Percentiles rank a stretch among this genome's conserved stretches.
Conservation (phyloP, 2,888 invertebrate genomes). For the Rhagophthalmus giganteus region DNA sequence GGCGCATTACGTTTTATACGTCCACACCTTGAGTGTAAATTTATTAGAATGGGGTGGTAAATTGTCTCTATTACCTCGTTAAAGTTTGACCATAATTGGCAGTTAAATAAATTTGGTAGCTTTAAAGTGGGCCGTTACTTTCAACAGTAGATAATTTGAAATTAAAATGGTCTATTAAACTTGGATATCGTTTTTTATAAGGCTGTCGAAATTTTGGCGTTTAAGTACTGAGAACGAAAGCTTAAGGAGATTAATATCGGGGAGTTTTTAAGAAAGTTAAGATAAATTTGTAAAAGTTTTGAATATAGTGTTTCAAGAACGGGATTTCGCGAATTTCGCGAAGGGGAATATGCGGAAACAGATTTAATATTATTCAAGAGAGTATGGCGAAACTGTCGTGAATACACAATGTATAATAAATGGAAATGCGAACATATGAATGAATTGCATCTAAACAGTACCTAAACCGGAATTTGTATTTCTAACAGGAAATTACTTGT, state of each 20-base stretch:
- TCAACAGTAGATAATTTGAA: conserved; percentile 34
- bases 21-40: conserved; percentile 9
- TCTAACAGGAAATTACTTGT: conserved; percentile 20
- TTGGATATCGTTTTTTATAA: too few relatives aligned
- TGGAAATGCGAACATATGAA: conserved; percentile 9
- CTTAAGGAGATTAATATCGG: too few relatives aligned
- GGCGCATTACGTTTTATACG: conserved; percentile 7
- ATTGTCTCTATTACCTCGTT: conserved; percentile 24
- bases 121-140: conserved; percentile 31
- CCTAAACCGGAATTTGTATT: conserved; percentile 19
- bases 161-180: conserved; percentile 29
- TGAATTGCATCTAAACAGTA: conserved; percentile 18
- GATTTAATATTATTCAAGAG: too few relatives aligned
- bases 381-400: conserved; percentile 5
- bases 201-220: too few relatives aligned
- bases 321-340: too few relatives aligned
- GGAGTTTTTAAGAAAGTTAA: too few relatives aligned
- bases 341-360: too few relatives aligned
- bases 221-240: too few relatives aligned
- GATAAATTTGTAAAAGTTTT: too few relatives aligned
- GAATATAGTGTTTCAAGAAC: too few relatives aligned
- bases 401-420: conserved; percentile 12
- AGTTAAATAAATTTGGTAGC: conserved; percentile 32
- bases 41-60: conserved; percentile 9
- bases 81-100: conserved; percentile 34